A percentile compares a stretch with the other conserved stretches of the same genome.
phyloP scores from a whole-genome alignment of 2,797 vertebrate species.

The Margarornis squamiger region DNA sequence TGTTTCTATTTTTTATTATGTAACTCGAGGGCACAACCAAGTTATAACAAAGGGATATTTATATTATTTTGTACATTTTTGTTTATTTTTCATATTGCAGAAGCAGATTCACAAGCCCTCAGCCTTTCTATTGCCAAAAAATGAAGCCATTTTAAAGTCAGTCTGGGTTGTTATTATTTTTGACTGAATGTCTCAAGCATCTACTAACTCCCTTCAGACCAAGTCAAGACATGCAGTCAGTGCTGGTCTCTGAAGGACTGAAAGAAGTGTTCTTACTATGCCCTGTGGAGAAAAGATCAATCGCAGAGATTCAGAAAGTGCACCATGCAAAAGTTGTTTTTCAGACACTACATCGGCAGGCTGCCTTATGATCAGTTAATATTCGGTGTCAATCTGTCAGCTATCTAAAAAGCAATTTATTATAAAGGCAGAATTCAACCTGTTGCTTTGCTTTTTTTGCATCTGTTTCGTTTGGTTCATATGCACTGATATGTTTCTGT shows the following conservation, averaged over 20 bases:
- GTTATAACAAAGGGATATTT: neutral
- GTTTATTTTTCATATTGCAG: neutral
- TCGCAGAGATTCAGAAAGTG: neutral
- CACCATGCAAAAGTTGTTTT: neutral
- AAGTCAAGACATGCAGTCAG: neutral
- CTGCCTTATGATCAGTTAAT: constrained; percentile 13
- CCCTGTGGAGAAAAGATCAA: constrained; percentile 24
- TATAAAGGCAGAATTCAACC: neutral
- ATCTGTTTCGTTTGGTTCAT: neutral
- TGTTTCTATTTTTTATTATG: neutral
- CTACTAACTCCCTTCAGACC: constrained; percentile 35
- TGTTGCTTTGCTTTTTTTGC: neutral
- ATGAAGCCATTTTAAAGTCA: neutral
- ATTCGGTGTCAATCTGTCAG: neutral
- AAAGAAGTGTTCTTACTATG: neutral
- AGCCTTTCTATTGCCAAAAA: neutral
- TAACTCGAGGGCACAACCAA: neutral
- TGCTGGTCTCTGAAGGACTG: neutral
- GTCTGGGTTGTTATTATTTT: neutral
- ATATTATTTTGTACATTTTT: neutral
- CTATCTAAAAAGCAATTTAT: neutral
- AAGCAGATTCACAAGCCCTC: neutral
- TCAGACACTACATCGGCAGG: neutral
- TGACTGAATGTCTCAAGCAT: neutral
- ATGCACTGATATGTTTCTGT: neutral